These are phyloP conservation scores for Callocephalon fimbriatum DNA, from an alignment of 2,113 vertebrate genomes.

Conservation along the genomic window DNA sequence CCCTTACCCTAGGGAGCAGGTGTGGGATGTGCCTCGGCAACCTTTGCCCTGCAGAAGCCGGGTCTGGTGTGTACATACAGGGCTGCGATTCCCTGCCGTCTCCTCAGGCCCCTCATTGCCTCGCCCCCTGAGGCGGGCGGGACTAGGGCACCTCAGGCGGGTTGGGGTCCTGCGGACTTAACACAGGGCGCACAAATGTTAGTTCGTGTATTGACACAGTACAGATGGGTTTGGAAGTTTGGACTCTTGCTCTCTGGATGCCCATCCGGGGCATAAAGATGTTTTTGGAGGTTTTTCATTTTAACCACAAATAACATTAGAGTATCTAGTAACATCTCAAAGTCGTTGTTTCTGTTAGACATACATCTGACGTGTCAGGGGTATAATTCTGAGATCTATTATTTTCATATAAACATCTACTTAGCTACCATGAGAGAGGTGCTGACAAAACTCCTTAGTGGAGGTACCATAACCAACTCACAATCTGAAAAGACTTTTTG, in stretches of 20 bases:
- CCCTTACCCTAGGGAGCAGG: background rate
- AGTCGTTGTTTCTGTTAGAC: background rate
- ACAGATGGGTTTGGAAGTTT: fast-evolving
- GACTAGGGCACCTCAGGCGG: background rate
- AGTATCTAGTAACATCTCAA: background rate
- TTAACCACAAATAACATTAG: background rate
- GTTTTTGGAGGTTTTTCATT: background rate
- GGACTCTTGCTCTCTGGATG: fast-evolving
- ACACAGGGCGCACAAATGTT: fast-evolving
- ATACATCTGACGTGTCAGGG: background rate
- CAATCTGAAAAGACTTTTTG: background rate
- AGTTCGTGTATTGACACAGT: fast-evolving
- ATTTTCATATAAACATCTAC: background rate
- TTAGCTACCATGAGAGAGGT: background rate
- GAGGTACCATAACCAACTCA: background rate
- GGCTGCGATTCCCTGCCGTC: background rate
- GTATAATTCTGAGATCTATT: background rate
- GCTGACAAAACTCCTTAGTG: background rate
- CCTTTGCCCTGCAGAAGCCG: background rate
- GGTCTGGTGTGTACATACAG: background rate
- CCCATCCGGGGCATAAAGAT: fast-evolving
- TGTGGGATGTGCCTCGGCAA: background rate
- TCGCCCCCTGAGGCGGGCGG: background rate
- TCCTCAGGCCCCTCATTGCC: background rate
- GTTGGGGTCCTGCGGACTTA: fast-evolving